Evolutionary conservation across 2,797 vertebrate species (phyloP).

Genomic region (Cyprinodon diabolis): DNA sequence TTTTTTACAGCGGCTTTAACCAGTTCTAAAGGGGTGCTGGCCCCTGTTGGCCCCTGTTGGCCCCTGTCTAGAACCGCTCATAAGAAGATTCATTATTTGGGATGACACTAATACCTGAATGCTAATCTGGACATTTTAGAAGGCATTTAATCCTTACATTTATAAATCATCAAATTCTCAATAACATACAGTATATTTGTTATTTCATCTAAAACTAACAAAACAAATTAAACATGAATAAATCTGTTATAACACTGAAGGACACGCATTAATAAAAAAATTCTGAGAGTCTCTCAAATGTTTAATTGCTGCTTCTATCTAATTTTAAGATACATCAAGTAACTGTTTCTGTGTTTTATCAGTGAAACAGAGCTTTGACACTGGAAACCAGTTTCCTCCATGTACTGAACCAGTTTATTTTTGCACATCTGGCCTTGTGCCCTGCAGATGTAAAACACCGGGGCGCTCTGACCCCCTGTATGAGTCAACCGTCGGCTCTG

Average conservation of each 20-base stretch:
- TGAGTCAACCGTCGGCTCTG: conserved; percentile 55
- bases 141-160: neutral
- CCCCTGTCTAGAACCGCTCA: too few relatives aligned
- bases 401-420: conserved; percentile 47
- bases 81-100: too few relatives aligned
- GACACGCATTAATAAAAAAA: neutral
- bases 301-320: neutral
- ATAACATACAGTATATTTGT: neutral
- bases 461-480: conserved; percentile 55
- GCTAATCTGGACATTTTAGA: neutral
- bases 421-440: conserved; percentile 60
- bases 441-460: conserved; percentile 56
- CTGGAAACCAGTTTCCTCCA: conserved; percentile 23
- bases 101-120: neutral
- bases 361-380: neutral
- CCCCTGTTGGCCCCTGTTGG: too few relatives aligned
- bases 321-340: neutral
- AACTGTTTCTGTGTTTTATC: conserved; percentile 10
- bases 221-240: neutral
- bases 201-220: neutral
- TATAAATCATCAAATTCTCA: neutral
- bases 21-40: too few relatives aligned
- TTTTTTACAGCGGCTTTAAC: too few relatives aligned
- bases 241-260: neutral
- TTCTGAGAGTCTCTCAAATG: neutral